Evolutionary conservation across 2,888 invertebrate genomes (phyloP).

Genomic region (Pyralis farinalis): DNA sequence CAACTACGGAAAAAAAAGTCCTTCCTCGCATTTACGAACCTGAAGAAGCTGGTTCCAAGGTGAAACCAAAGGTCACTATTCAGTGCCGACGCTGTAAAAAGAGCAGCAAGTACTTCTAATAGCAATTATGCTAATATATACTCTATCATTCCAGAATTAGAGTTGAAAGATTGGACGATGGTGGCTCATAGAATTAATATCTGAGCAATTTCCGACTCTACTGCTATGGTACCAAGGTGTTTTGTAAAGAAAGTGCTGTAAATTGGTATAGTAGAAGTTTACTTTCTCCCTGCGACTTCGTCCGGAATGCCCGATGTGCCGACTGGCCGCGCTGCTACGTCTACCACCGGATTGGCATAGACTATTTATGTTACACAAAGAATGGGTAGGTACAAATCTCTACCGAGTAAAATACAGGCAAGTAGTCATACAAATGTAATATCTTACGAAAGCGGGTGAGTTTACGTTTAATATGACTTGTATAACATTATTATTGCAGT

Average conservation of each 20-base stretch:
- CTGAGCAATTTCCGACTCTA: neutral
- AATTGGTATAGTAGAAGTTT: conserved; percentile 48
- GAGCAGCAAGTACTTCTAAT: neutral
- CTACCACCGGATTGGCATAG: conserved; percentile 41
- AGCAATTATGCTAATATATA: too few species aligned
- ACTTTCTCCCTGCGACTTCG: conserved; percentile 72
- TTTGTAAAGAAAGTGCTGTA: conserved; percentile 4
- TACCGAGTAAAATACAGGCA: too few species aligned
- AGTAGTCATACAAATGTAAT: too few species aligned
- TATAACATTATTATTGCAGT: too few species aligned
- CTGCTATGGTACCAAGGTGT: conserved; percentile 2
- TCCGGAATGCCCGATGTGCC: conserved; percentile 67
- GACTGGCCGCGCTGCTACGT: conserved; percentile 59
- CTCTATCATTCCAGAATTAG: too few species aligned
- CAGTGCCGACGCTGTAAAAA: neutral
- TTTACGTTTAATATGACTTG: too few species aligned
- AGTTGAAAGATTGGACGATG: neutral
- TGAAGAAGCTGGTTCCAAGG: neutral
- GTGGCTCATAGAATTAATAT: neutral
- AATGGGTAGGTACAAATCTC: conserved; percentile 3
- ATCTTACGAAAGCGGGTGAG: too few species aligned
- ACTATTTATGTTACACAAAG: conserved; percentile 22
- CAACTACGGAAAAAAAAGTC: too few species aligned
- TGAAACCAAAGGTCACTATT: conserved; percentile 1
- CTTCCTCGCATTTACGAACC: too few species aligned